Percentiles rank a stretch among this genome's conserved stretches.
Conservation (phyloP, 2,888 invertebrate genomes). For the Phymatocera aterrima region DNA sequence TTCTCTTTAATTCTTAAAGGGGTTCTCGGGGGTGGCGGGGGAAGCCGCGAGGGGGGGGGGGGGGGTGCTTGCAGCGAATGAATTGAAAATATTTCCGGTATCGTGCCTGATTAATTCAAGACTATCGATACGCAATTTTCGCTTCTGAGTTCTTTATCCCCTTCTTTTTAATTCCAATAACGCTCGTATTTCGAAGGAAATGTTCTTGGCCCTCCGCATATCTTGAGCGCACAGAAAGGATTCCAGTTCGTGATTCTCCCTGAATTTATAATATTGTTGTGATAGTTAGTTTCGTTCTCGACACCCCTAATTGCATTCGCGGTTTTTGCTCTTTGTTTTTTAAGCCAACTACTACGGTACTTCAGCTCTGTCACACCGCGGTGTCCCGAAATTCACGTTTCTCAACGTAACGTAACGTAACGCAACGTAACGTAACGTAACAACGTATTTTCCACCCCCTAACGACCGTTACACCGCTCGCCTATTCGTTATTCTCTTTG, state of each 20-base stretch:
- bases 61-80: too few relatives aligned
- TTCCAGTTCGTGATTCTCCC: not conserved
- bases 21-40: not conserved
- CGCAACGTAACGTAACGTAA: not conserved
- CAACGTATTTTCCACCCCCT: conserved; percentile 1
- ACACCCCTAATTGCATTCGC: conserved; percentile 24
- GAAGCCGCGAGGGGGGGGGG: too few relatives aligned
- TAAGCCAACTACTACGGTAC: conserved; percentile 10
- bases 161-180: not conserved
- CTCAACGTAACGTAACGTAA: not conserved
- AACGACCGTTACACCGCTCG: conserved; percentile 22
- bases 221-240: not conserved
- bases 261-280: too few relatives aligned
- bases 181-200: not conserved
- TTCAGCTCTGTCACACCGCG: conserved; percentile 6
- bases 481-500: conserved; percentile 43
- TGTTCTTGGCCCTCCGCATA: not conserved
- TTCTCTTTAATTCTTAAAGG: not conserved
- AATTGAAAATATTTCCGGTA: conserved; percentile 16
- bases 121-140: not conserved
- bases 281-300: conserved; percentile 2
- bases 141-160: not conserved
- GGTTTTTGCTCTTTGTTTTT: conserved; percentile 1
- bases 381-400: not conserved
- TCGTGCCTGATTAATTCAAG: not conserved